Evolutionary conservation across 2,113 vertebrate species (phyloP), one percentile per base, ranked within the genome.

Genomic region (Chionis minor): DNA sequence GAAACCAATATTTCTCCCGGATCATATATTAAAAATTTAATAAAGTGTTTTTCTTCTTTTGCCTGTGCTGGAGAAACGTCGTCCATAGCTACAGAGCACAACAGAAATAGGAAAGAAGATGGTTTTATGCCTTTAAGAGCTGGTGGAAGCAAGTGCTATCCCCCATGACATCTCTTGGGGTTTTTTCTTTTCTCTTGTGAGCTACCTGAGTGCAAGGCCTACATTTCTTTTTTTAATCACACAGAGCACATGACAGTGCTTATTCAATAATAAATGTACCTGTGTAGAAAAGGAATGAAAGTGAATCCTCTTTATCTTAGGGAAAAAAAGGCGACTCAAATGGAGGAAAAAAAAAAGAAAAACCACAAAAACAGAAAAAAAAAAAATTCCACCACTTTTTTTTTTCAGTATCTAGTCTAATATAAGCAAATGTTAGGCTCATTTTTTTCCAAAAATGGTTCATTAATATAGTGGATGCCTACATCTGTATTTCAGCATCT

Each of bases 231-330:
- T 91, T 92, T 89, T 61, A 81, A 80, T 94, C 70, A 69, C 90
- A 35, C 52, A 9, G 58, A 95, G 70, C 73, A 87, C 55, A 28
- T 75, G 61, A 27, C 92, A 55, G 17, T 90, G 54, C 66, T 96
- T 93, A 38, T 56, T 96, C 73, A 94, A 94, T 96, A 96, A 96
- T 96, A 93, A 90, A 96, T 94, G 84, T 44, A 35, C 54, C 62
- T 79, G 23, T 23, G 35, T 8, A 59, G 65, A 61, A 80, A 80
- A 71, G 40, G 52, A 73, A 44, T 44, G 16, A 24, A 69, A 70
- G 69, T 30, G 20, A 86, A 84, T 81, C 65, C 13, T 75, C 30
- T 54, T 88, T 59, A 28, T 83, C 69, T 42, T 24, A 44, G 38
- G 38, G 58, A 5, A 38, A 81, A 79, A 92, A 74, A 77, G 17